Evolutionary conservation across 2,797 vertebrate species (phyloP).

Genomic region (Melanotaenia boesemani): DNA sequence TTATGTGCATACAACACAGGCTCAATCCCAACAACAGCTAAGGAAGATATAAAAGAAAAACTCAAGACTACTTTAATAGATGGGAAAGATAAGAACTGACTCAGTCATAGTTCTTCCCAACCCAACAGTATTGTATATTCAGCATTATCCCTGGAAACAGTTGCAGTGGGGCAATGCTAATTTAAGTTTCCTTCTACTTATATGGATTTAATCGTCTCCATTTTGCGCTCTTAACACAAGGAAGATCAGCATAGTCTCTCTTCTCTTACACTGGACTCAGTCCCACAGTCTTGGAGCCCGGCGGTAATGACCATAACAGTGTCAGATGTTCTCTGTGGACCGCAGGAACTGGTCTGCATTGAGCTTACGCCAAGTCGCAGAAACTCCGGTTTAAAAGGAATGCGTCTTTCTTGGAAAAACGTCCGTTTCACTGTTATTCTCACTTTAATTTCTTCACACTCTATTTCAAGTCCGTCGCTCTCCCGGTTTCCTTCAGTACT

Average conservation of each 20-base stretch:
- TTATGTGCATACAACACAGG: background rate
- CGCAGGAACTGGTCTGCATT: background rate
- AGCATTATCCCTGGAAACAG: background rate
- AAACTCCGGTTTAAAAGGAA: conserved; percentile 36
- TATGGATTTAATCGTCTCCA: too few species aligned
- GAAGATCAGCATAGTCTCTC: accelerated
- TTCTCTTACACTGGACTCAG: conserved; percentile 51
- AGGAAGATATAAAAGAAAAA: background rate
- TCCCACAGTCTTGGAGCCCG: conserved; percentile 55
- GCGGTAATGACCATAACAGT: conserved; percentile 57
- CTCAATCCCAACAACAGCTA: background rate
- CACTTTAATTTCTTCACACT: conserved; percentile 57
- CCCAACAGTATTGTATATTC: background rate
- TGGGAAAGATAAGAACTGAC: background rate
- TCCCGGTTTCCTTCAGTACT: accelerated
- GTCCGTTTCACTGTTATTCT: conserved; percentile 33
- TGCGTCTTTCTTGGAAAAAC: conserved; percentile 39
- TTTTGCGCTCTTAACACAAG: background rate
- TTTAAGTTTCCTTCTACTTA: background rate
- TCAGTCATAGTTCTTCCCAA: background rate
- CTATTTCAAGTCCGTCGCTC: conserved; percentile 25
- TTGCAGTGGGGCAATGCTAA: background rate
- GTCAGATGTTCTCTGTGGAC: background rate
- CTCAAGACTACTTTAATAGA: background rate
- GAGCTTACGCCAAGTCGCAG: conserved; percentile 47